Conservation (phyloP, 2,888 invertebrate genomes). For the Macaria liturata region DNA sequence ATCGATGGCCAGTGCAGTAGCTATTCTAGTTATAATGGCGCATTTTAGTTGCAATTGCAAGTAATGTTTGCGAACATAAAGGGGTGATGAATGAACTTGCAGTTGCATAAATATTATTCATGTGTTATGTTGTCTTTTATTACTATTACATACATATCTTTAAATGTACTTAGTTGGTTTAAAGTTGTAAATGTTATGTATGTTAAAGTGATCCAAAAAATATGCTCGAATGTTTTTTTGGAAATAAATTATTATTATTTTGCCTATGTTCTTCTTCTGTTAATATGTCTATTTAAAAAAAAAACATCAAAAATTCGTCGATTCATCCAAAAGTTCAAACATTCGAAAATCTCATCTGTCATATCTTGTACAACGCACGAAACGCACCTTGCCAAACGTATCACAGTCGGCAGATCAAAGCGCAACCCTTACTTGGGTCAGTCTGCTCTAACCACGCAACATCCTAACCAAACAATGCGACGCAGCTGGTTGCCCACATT, state of each 20-base stretch:
- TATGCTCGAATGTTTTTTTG: too few relatives aligned
- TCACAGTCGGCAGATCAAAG: constrained; percentile 54
- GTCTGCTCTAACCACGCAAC: constrained; percentile 51
- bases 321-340: too few relatives aligned
- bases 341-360: too few relatives aligned
- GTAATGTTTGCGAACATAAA: constrained; percentile 31
- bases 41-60: constrained; percentile 34
- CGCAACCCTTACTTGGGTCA: constrained; percentile 66
- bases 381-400: constrained; percentile 36
- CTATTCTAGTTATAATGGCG: constrained; percentile 35
- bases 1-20: constrained; percentile 44
- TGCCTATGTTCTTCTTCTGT: too few relatives aligned
- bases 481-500: constrained; percentile 74
- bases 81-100: constrained; percentile 35
- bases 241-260: too few relatives aligned
- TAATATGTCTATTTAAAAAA: too few relatives aligned
- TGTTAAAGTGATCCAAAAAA: too few relatives aligned
- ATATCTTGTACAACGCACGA: background rate
- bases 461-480: constrained; percentile 74
- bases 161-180: too few relatives aligned
- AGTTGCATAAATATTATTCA: constrained; percentile 7
- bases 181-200: too few relatives aligned
- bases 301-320: too few relatives aligned
- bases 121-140: background rate
- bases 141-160: too few relatives aligned